A percentile compares a stretch with the other conserved stretches of the same genome.
Conservation (phyloP, 1,140 invertebrate species). For the Coelopa frigida region DNA sequence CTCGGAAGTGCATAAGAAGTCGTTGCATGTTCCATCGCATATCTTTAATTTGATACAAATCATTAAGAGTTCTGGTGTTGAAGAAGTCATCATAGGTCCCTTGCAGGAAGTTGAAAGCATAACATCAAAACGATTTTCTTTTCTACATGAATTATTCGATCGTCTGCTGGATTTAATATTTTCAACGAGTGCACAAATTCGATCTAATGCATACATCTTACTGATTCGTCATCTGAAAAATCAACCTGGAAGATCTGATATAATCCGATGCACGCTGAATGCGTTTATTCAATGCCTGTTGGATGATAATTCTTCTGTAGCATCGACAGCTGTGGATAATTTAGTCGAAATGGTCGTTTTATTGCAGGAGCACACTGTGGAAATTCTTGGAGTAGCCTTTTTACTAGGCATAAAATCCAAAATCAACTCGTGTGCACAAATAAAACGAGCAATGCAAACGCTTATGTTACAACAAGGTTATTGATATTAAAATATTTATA, state of each 20-base stretch:
- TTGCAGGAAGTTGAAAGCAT: slow-evolving; percentile 67
- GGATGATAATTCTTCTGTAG: slow-evolving; percentile 67
- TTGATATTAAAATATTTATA: no score
- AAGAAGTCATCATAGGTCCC: slow-evolving; percentile 52
- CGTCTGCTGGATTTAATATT: slow-evolving; percentile 54
- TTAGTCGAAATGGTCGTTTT: slow-evolving; percentile 75
- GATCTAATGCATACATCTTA: slow-evolving; percentile 58
- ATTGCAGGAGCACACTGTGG: slow-evolving; percentile 74
- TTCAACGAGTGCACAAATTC: slow-evolving; percentile 55
- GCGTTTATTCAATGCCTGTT: slow-evolving; percentile 74
- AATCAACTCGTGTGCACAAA: slow-evolving; percentile 67
- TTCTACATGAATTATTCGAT: slow-evolving; percentile 60
- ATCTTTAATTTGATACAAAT: slow-evolving; percentile 36
- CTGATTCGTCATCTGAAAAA: slow-evolving; percentile 60
- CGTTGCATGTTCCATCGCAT: slow-evolving; percentile 42
- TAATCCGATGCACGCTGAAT: slow-evolving; percentile 54
- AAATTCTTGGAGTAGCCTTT: slow-evolving; percentile 74
- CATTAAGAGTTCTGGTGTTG: slow-evolving; percentile 32
- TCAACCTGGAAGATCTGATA: slow-evolving; percentile 51
- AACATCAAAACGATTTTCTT: slow-evolving; percentile 58
- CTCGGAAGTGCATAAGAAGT: slow-evolving; percentile 23
- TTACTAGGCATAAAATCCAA: slow-evolving; percentile 71
- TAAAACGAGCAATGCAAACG: slow-evolving; percentile 70
- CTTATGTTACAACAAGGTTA: slow-evolving; percentile 77
- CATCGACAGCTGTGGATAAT: slow-evolving; percentile 70